Percentiles rank a stretch among this genome's conserved stretches.
These are phyloP conservation scores for Probaryconus sp. DNA, from an alignment of 1,140 invertebrate species.

Conservation along the genomic window DNA sequence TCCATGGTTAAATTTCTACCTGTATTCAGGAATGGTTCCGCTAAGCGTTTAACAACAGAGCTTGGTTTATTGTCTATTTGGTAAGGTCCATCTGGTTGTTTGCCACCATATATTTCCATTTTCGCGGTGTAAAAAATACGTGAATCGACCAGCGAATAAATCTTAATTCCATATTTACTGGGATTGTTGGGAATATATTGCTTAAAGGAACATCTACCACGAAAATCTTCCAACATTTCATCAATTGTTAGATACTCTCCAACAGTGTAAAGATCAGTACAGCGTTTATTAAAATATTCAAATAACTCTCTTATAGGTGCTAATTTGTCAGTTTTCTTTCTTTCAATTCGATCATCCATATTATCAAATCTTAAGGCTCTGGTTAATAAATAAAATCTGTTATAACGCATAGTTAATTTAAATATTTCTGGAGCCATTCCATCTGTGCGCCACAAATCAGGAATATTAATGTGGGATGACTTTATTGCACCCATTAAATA, in stretches of 20 bases:
- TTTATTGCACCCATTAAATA: too few species aligned
- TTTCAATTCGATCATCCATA: slow-evolving; percentile 4
- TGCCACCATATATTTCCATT: slow-evolving; percentile 67
- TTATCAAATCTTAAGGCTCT: slow-evolving; percentile 30
- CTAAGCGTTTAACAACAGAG: slow-evolving; percentile 66
- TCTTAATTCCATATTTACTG: slow-evolving; percentile 68
- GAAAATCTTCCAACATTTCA: slow-evolving; percentile 70
- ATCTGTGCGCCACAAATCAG: too few species aligned
- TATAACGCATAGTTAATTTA: too few species aligned
- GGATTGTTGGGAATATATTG: slow-evolving; percentile 73
- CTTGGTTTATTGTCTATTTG: slow-evolving; percentile 55
- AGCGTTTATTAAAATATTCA: slow-evolving; percentile 49
- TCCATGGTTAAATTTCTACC: slow-evolving; percentile 71
- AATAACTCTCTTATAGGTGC: slow-evolving; percentile 31
- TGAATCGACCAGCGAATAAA: slow-evolving; percentile 59
- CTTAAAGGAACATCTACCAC: slow-evolving; percentile 69
- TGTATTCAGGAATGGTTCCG: slow-evolving; percentile 65
- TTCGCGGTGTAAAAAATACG: slow-evolving; percentile 66
- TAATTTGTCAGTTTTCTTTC: slow-evolving; percentile 22
- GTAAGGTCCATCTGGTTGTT: slow-evolving; percentile 69
- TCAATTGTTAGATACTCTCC: slow-evolving; percentile 71
- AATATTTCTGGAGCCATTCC: too few species aligned
- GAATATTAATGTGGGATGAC: too few species aligned
- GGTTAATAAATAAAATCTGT: too few species aligned
- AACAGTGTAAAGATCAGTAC: slow-evolving; percentile 66